Base-by-base conservation (phyloP, 1,140 invertebrate genomes). In the Potamilus streckersoni region DNA sequence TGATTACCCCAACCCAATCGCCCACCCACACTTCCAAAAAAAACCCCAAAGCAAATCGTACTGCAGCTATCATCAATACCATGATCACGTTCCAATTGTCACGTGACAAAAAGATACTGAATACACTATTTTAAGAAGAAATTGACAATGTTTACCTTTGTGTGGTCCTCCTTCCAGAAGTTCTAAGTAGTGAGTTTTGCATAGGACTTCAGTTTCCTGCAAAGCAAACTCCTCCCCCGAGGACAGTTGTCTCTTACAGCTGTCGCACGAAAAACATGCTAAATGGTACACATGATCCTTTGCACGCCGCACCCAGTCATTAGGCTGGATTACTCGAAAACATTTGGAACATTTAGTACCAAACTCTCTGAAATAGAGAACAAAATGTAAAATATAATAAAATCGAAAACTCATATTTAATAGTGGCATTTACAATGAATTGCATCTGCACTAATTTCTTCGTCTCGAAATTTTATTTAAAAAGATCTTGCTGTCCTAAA, bases 221-320 rank as follows among this genome's bases (percentile, higher is more conserved):
- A 99, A 92, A 3, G 97, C 97, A 91, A 99, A 99, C 91, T 99
- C 97, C 89, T 99, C 98, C 0, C 97, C 97, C 0, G 97, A 99
- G 62, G 95, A 97, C 57, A 99, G 91, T 90, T 99, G 98, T 49
- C 98, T 92, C 82, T 98, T 97, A 90, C 98, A 99, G 61, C 95
- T 95, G 89, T 99, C 96, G 88, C 98, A 99, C 13, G 97, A 96
- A 90, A 99, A 99, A 91, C 98, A 99, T 4, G 98, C 98, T 86
- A 99, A 91, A 90, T 99, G 98, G 90, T 98, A 99, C 20, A 99
- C 95, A 87, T 96, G 94, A 82, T 97, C 95, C 66, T 95, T 92
- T 14, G 98, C 97, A 88, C 96, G 94, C 73, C 98, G 92, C 77
- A 99, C 97, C 98, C 98, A 99, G 91, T 99, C 98, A 17, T 96